Conservation (phyloP, 2,888 invertebrate species). For the Drosophila mulleri region DNA sequence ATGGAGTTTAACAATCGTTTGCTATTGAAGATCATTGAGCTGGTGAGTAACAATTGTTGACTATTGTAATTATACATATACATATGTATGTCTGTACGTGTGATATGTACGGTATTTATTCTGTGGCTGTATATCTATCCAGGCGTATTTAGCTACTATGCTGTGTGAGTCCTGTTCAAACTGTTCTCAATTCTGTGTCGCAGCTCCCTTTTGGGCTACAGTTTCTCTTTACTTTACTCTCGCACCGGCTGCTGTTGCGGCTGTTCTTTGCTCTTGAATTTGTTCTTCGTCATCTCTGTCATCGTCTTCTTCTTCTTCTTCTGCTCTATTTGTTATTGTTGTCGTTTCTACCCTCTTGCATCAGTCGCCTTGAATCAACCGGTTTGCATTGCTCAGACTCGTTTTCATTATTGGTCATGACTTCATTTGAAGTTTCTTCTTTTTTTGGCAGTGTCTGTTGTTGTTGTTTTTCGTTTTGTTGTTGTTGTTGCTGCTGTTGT, state of each 20-base stretch:
- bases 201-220: conserved; percentile 14
- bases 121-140: background rate
- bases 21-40: conserved; percentile 83
- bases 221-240: background rate
- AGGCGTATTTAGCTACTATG: no score
- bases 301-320: background rate
- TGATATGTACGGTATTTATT: background rate
- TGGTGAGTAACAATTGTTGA: conserved; percentile 75
- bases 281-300: background rate
- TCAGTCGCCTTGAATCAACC: conserved; percentile 32
- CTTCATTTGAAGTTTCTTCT: conserved; percentile 35
- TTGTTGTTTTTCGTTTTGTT: background rate
- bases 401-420: conserved; percentile 45
- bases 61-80: background rate
- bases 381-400: conserved; percentile 41
- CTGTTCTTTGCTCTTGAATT: conserved; percentile 5
- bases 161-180: conserved; percentile 5
- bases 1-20: conserved; percentile 84
- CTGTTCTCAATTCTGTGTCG: conserved; percentile 1
- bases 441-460: conserved; percentile 12
- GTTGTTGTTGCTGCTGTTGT: background rate
- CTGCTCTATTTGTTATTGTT: background rate
- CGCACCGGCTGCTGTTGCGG: conserved; percentile 14
- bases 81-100: background rate
- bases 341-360: conserved; percentile 9